Base-by-base conservation (phyloP, 2,888 invertebrate genomes). In the Cantharis flavilabris region DNA sequence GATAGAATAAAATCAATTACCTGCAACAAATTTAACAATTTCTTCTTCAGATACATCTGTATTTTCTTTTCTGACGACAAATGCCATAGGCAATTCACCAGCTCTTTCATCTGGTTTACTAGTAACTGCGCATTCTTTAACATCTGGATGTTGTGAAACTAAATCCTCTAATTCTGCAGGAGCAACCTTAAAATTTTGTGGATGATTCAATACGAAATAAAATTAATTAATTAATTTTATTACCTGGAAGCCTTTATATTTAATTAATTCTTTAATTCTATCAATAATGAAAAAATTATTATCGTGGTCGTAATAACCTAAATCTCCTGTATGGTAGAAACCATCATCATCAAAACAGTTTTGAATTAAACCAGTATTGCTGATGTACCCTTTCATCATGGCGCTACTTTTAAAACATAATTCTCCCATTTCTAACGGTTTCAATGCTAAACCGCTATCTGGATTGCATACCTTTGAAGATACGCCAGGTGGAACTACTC, bases 241-340 rank as follows among this genome's bases (percentile, higher is more conserved):
- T 80, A 94, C 94, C 91, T 94, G 93, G 83, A 92, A 94, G 33
- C 94, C 96, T 86, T 96, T 96, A 84, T 95, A 96, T 87, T 97
- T 97, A 84, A 97, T 96, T 62, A 97, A 91, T 85, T 96, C 96
- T 86, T 97, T 97, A 18, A 96, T 89, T 79, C 97, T 89, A 86
- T 96, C 96, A 1, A 96, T 94, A 80, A 96, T 92, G 84, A 91
- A 96, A 87, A 95, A 94, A 86, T 90, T 93, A 0, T 93, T 93
- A 16, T 95, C 92, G 1, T 91, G 86, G 84, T 96, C 95, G 81
- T 92, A 94, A 86, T 94, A 95, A 1, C 94, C 96, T 80, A 96
- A 89, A 86, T 96, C 96, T 0, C 96, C 96, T 62, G 93, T 92
- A 81, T 92, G 91, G 11, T 94, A 86, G 91, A 92, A 97, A 0